Percentiles rank a stretch among this genome's conserved stretches.
phyloP scores from a whole-genome alignment of 2,888 invertebrate species.

The Amiota minor region DNA sequence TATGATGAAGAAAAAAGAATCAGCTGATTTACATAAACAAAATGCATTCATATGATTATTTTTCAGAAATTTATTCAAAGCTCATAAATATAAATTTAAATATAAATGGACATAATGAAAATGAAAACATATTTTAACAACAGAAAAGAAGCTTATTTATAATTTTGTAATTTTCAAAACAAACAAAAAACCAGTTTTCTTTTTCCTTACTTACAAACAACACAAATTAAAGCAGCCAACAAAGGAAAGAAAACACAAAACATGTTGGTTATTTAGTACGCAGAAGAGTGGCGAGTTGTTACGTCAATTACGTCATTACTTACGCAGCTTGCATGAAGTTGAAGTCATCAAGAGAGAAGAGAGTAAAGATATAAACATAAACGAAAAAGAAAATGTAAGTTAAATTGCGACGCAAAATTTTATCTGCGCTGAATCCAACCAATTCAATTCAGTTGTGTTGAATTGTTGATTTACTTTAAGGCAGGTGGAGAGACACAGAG shows the following conservation, averaged over 20 bases:
- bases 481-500: no score
- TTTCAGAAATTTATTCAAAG: slow-evolving; percentile 23
- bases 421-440: no score
- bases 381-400: background rate
- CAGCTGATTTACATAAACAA: slow-evolving; percentile 55
- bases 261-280: slow-evolving; percentile 3
- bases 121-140: slow-evolving; percentile 4
- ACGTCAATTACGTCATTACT: slow-evolving; percentile 25
- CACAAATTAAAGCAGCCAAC: background rate
- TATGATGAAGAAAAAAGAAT: slow-evolving; percentile 23
- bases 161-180: background rate
- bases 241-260: background rate
- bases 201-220: background rate
- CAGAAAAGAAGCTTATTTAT: background rate
- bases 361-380: background rate
- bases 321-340: background rate
- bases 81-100: slow-evolving; percentile 49
- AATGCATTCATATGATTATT: slow-evolving; percentile 54
- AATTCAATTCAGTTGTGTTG: no score
- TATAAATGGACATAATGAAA: background rate
- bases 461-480: no score
- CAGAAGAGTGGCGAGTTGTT: background rate
- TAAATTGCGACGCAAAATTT: background rate
- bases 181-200: slow-evolving; percentile 23
- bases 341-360: background rate